Base-by-base conservation (phyloP, 2,113 vertebrate genomes). In the Turnix velox region DNA sequence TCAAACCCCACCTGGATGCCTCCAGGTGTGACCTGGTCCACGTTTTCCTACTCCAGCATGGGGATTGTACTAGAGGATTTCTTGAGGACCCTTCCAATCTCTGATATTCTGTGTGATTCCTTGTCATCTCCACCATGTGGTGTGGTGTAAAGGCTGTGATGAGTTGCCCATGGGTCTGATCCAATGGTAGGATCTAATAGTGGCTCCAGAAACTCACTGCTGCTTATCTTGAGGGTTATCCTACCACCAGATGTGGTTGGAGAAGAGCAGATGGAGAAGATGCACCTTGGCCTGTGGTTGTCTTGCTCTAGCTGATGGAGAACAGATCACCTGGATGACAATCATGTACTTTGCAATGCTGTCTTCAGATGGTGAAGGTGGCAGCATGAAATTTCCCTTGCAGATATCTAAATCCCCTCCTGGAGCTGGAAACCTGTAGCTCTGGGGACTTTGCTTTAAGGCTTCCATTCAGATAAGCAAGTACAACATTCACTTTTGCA, bases 81-180 rank as follows among this genome's bases (percentile, higher is more conserved):
- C n/a, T n/a, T n/a, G n/a, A n/a, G n/a, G n/a, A n/a, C n/a, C n/a
- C n/a, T n/a, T n/a, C n/a, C n/a, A n/a, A n/a, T n/a, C n/a, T n/a
- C n/a, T n/a, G n/a, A n/a, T n/a, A n/a, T n/a, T n/a, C n/a, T n/a
- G n/a, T 25, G 48, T 62, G 20, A 48, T 65, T 81, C 58, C 66
- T 51, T 30, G 23, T 30, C 58, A 19, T 15, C 20, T 58, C 24
- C 0, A 0, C 14, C 12, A 55, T 4, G 9, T 43, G 9, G 6
- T 24, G 24, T 45, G 43, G 9, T 66, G 28, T 43, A 49, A 87
- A 37, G 31, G 43, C 63, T 84, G 28, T 54, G 61, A 12, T 14
- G 45, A 65, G 10, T 40, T 58, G 28, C 17, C 27, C 18, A 12
- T 8, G 10, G 10, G 27, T 55, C 23, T 63, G 20, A 24, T 24